Evolutionary conservation across 2,113 vertebrate genomes (phyloP).

Genomic region (Pagrus major): DNA sequence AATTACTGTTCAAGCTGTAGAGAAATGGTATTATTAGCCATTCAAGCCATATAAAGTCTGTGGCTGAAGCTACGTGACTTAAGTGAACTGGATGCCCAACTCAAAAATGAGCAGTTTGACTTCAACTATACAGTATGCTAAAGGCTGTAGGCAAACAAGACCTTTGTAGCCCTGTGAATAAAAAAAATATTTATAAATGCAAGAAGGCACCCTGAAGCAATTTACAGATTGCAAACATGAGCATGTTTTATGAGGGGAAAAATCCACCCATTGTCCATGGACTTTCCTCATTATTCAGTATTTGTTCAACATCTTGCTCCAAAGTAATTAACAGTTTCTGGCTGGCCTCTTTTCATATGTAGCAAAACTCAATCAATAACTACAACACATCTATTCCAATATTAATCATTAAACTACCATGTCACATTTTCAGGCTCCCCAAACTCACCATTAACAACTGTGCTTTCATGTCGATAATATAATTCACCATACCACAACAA

Average conservation of each 20-base stretch:
- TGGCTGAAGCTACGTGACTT: constrained; percentile 39
- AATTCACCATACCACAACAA: constrained; percentile 38
- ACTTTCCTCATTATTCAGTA: constrained; percentile 17
- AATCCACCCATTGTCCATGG: constrained; percentile 2
- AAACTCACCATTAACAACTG: constrained; percentile 79
- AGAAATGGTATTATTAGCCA: constrained; percentile 64
- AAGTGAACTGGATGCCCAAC: constrained; percentile 43
- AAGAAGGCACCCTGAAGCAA: constrained; percentile 86
- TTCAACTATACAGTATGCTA: constrained; percentile 49
- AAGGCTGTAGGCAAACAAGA: constrained; percentile 56
- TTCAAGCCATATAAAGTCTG: constrained; percentile 49
- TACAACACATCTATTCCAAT: constrained; percentile 35
- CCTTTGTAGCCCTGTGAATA: constrained; percentile 20
- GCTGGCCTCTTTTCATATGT: constrained; percentile 34
- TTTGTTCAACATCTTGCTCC: constrained; percentile 8
- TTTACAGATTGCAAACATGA: constrained; percentile 60
- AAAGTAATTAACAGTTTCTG: constrained; percentile 8
- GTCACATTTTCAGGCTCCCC: constrained; percentile 81
- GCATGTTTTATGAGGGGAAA: constrained; percentile 9
- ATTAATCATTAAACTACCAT: constrained; percentile 55
- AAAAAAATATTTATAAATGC: constrained; percentile 68
- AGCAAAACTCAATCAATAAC: constrained; percentile 34
- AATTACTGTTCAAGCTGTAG: constrained; percentile 84
- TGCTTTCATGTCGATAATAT: constrained; percentile 81
- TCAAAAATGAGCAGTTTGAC: constrained; percentile 50